phyloP scores from a whole-genome alignment of 2,797 vertebrate species.

The Sebastes miniatus region DNA sequence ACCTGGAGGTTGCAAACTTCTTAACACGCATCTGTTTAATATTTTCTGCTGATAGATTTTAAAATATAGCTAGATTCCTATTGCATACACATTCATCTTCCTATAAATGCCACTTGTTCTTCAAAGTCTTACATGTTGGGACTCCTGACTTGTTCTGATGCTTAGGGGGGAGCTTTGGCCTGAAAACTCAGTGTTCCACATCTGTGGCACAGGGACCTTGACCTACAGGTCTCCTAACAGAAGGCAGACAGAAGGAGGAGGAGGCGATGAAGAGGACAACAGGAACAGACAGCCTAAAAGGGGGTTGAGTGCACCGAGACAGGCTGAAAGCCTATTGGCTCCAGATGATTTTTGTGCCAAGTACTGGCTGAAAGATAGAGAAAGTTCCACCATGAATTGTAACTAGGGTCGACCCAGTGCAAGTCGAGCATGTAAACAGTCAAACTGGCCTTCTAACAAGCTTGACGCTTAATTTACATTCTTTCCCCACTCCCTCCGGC shows the following conservation, averaged over 20 bases:
- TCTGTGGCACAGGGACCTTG: constrained; percentile 68
- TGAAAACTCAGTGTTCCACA: constrained; percentile 71
- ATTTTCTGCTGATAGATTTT: constrained; percentile 7
- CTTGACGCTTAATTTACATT: constrained; percentile 71
- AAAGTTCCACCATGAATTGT: constrained; percentile 76
- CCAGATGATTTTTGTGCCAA: constrained; percentile 64
- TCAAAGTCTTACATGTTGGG: constrained; percentile 46
- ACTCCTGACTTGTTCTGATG: constrained; percentile 54
- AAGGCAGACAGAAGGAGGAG: constrained; percentile 51
- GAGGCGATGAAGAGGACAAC: constrained; percentile 60
- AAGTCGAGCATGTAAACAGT: constrained; percentile 77
- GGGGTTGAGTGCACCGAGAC: constrained; percentile 61
- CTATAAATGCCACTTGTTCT: constrained; percentile 14
- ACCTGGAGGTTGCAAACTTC: not conserved
- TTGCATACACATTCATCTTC: not conserved
- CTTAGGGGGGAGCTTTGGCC: constrained; percentile 54
- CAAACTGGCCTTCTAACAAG: constrained; percentile 75
- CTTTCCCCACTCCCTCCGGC: constrained; percentile 50
- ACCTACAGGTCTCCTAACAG: constrained; percentile 63
- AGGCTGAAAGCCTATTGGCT: constrained; percentile 52
- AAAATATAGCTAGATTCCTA: constrained; percentile 17
- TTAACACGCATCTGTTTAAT: constrained; percentile 20
- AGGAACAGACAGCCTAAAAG: constrained; percentile 68
- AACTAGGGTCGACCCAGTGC: constrained; percentile 71
- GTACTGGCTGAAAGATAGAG: constrained; percentile 50